Evolutionary conservation across 2,888 invertebrate species (phyloP), one percentile per base, ranked within the genome.

Genomic region (Ferdinandea cuprea): DNA sequence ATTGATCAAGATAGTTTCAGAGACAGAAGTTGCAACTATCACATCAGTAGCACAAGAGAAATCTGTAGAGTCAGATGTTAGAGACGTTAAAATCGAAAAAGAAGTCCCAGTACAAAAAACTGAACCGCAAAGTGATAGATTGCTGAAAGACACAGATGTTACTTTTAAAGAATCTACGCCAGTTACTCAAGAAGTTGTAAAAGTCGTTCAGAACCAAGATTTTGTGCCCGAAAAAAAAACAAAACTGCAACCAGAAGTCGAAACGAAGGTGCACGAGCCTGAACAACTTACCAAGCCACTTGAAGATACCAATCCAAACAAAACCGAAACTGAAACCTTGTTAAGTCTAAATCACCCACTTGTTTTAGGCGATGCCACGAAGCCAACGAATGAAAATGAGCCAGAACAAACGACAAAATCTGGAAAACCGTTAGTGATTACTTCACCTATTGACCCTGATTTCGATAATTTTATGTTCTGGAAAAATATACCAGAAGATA

Each of bases 401-500:
- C 3, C 15, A 6, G 7, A 6, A 13, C 17, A 32, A 56, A 8
- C 6, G 13, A 52, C 15, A 19, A 15, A n/a, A 32, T 8, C 37
- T n/a, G n/a, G n/a, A 0, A 25, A 2, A 15, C 11, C 15, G 13
- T 42, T 17, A 1, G 30, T 37, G 7, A 40, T 25, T 42, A 21
- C 50, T 50, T 81, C 81, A 4, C 81, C 77, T 0, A 54, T 40
- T 21, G 81, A 81, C 40, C 66, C 77, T 0, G 71, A 81, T 17
- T 77, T 42, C 21, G 32, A 46, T 19, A 72, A 72, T 11, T 81
- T 81, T 3, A 71, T 59, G 58, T 81, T 77, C 40, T 81, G 76
- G 76, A 81, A 81, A 9, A 48, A 71, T 35, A 28, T 37, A 21
- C 81, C 81, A 9, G 77, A 81, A 15, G 65, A 81, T 59, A 48